Evolutionary conservation across 2,888 invertebrate species (phyloP), one percentile per base, ranked within the genome.

Genomic region (Hydrotaea cyrtoneurina): DNA sequence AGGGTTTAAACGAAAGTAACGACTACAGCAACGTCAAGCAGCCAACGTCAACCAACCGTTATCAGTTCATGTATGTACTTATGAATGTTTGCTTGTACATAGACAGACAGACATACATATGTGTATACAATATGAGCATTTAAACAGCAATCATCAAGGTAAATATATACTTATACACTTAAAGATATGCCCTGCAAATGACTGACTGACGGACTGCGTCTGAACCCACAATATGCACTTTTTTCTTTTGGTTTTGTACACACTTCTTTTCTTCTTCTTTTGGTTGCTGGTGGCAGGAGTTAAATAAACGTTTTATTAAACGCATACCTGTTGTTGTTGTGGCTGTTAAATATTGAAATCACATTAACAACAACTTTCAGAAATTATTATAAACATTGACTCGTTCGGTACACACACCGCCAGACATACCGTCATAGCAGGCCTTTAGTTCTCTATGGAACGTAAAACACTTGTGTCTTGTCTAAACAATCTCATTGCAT

Each of bases 381-480:
- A 53, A 26, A 69, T n/a, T 69, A 69, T 82, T 62, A 72, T 39
- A 31, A 50, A 62, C 46, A 62, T 46, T 31, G 43, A n/a, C 23
- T 50, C 62, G 17, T 21, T 43, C 15, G 71, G 17, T 66, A 15
- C 19, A 59, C 23, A 39, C 62, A 55, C 15, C 53, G 11, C 53
- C 10, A 0, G 26, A 50, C n/a, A n/a, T n/a, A n/a, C n/a, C n/a
- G n/a, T n/a, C n/a, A n/a, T n/a, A n/a, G n/a, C n/a, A n/a, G n/a
- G n/a, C n/a, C 39, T 39, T 15, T 43, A n/a, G 19, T 26, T 76
- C 75, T 21, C 43, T 36, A 66, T 15, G 71, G 59, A 69, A 8
- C 50, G 59, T 59, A 55, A 84, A 81, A 82, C 79, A 82, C 85
- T 85, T 82, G 82, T 85, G 62, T 77, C 76, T 85, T 82, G 76